Base-by-base conservation (phyloP, 2,888 invertebrate species). In the Geotrupes spiniger region DNA sequence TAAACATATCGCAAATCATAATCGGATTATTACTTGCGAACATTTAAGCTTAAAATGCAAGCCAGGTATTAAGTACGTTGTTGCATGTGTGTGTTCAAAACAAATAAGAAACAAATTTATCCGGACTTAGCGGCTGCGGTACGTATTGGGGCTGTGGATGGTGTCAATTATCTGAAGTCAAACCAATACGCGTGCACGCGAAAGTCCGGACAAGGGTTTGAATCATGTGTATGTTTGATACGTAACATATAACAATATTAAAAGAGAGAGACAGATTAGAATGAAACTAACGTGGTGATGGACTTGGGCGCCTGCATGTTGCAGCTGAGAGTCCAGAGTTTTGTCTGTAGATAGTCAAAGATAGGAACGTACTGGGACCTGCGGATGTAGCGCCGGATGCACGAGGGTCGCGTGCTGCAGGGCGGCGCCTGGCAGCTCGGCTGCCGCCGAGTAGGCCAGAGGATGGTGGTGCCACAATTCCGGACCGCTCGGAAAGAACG, bases 341-440 rank as follows among this genome's bases (percentile, higher is more conserved):
- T 88, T 85, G 82, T 85, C 85, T 80, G 86, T 84, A 88, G 90
- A 89, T 91, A 92, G 92, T 92, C 92, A 92, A 87, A 92, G 92
- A 84, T 91, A 92, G 79, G 92, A 92, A 79, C 92, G 90, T 76
- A 93, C 93, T 76, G 93, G 93, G 78, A 95, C 92, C 87, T 96
- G 95, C 76, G 93, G 92, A 80, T 94, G 93, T 79, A 96, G 87
- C 77, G 93, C 95, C 74, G 95, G 95, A 78, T 95, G 95, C 72
- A 95, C 92, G 71, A 96, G 84, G 62, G 93, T 89, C 61, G 85
- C 86, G 76, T 91, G 91, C 74, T 91, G 91, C 68, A 92, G 80
- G 62, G 87, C 79, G 51, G 85, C 82, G 58, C 86, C 86, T 54
- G 88, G 91, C 73, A 93, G 79, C 75, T 93, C 92, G 58, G 89